Evolutionary conservation across 2,113 vertebrate genomes (phyloP), one percentile per base, ranked within the genome.

Genomic region (Amphilophus citrinellus): DNA sequence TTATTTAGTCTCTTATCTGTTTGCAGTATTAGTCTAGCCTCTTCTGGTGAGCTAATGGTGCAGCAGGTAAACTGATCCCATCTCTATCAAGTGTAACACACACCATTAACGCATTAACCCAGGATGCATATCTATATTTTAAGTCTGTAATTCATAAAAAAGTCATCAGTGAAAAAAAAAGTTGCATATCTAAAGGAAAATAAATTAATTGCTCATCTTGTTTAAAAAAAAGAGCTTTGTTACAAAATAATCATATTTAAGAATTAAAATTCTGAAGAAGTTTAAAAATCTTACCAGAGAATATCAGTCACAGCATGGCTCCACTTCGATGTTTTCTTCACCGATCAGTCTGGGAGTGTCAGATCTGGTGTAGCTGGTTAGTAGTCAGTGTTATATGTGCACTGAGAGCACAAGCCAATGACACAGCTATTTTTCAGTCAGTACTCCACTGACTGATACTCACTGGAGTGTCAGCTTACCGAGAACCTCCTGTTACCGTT

Each of bases 261-360:
- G 20, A 56, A 17, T 71, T 30, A 71, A 50, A 30, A 30, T 50
- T 3, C 37, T 75, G 9, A 61, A 6, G 76, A 76, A 18, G 8
- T 63, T 61, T 4, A 50, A 42, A 35, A 58, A 77, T 68, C 93
- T 94, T 79, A 95, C 95, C 91, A 61, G 91, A 91, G 61, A 94
- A 77, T 35, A 96, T 7, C 1, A 71, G 84, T 96, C 95, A 96
- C 20, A 94, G 76, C 91, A 95, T 95, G 0, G 8, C 27, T 85
- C 61, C 50, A 37, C 42, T 59, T 13, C 4, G 47, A 17, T 15
- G 24, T 24, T 77, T 62, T 63, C 30, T 66, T 47, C 15, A 14
- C 1, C 1, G 2, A 6, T 66, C n/a, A 1, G 10, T 71, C n/a
- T 58, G 18, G 17, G 59, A 37, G 60, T 81, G 27, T 73, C 24